Evolutionary conservation across 2,113 vertebrate genomes (phyloP).

Genomic region (Dicentrarchus labrax): DNA sequence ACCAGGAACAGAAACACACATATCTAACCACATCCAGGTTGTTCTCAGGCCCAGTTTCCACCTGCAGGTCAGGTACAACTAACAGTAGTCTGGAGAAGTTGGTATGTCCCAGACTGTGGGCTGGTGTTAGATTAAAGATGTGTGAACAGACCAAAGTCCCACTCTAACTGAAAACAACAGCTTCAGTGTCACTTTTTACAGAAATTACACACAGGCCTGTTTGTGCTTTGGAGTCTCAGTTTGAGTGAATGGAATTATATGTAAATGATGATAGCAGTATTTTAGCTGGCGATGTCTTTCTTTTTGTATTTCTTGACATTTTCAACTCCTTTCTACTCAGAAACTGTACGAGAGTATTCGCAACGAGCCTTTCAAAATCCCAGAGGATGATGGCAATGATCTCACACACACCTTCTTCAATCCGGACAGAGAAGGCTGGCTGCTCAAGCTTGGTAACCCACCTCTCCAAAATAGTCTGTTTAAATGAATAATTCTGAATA

Average conservation of each 20-base stretch:
- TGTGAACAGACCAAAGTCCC: not conserved
- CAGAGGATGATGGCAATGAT: constrained; percentile 94
- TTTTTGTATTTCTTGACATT: not conserved
- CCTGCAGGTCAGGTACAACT: not conserved
- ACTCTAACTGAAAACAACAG: not conserved
- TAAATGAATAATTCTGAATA: not conserved
- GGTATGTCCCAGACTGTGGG: not conserved
- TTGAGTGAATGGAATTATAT: not conserved
- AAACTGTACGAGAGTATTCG: constrained; percentile 95
- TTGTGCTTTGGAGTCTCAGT: not conserved
- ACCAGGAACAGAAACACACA: not conserved
- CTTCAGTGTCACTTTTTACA: not conserved
- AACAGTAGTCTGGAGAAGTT: rapidly evolving
- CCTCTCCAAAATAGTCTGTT: not conserved
- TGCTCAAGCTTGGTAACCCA: constrained; percentile 92
- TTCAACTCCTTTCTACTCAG: constrained; percentile 55
- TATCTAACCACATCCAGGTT: not conserved
- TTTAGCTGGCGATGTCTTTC: not conserved
- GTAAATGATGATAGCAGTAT: not conserved
- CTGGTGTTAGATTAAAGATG: not conserved
- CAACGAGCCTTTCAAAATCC: constrained; percentile 95
- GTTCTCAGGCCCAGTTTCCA: constrained; percentile 7
- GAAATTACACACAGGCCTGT: not conserved
- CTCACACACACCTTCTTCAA: constrained; percentile 98
- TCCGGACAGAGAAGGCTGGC: constrained; percentile 95